phyloP scores from a whole-genome alignment of 1,140 invertebrate species.

The Nasonia longicornis region DNA sequence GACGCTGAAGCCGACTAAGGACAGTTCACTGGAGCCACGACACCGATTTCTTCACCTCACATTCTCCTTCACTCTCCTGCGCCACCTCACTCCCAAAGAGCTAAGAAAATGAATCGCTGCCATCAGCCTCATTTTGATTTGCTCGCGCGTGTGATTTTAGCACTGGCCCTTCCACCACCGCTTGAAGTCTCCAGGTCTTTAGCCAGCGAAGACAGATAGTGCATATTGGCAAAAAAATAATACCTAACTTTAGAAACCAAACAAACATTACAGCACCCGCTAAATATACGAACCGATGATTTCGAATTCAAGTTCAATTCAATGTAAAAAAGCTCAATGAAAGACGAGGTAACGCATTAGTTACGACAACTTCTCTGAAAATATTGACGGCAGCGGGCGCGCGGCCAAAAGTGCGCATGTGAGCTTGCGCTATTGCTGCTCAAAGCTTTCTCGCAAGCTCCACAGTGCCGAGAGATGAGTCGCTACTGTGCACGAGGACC shows the following conservation, averaged over 20 bases:
- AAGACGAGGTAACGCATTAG: slow-evolving; percentile 48
- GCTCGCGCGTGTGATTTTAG: too few relatives aligned
- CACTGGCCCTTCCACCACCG: too few relatives aligned
- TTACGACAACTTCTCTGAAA: slow-evolving; percentile 60
- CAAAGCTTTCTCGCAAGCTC: slow-evolving; percentile 1
- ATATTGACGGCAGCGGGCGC: slow-evolving; percentile 56
- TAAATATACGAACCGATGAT: background rate
- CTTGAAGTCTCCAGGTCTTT: too few relatives aligned
- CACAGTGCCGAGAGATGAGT: background rate
- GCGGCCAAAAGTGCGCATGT: slow-evolving; percentile 54
- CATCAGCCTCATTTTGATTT: too few relatives aligned
- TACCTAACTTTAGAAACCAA: background rate
- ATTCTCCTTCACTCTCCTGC: too few relatives aligned
- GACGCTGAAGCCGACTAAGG: too few relatives aligned
- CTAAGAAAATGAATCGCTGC: too few relatives aligned
- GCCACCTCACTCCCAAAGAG: too few relatives aligned
- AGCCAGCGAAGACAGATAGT: too few relatives aligned
- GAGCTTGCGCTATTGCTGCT: slow-evolving; percentile 44
- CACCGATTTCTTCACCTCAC: too few relatives aligned
- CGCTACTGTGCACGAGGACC: background rate
- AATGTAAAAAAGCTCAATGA: background rate
- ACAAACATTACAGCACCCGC: slow-evolving; percentile 2
- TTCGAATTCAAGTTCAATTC: background rate
- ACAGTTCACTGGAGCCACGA: too few relatives aligned
- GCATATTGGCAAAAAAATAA: background rate